A percentile compares a stretch with the other conserved stretches of the same genome.
These are phyloP conservation scores for Hippocampus mohnikei DNA, from an alignment of 2,113 vertebrate species.

Conservation along the genomic window DNA sequence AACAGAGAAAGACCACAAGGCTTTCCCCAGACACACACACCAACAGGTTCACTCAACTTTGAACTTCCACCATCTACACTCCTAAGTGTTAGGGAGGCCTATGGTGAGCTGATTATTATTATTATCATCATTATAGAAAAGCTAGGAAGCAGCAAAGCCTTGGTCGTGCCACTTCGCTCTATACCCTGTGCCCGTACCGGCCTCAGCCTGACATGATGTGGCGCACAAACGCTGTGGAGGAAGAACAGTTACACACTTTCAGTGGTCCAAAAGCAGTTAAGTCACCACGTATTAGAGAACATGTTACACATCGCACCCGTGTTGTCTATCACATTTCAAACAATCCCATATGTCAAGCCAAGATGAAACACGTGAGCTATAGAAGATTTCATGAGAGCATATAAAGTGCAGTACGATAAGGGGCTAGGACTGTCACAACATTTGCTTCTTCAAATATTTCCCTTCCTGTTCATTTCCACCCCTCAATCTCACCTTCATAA, in stretches of 20 bases:
- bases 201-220: conserved; percentile 76
- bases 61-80: conserved; percentile 13
- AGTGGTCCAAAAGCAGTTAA: conserved; percentile 18
- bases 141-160: conserved; percentile 48
- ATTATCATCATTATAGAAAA: not conserved
- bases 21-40: conserved; percentile 33
- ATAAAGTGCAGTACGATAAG: not conserved
- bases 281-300: conserved; percentile 3
- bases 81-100: conserved; percentile 23
- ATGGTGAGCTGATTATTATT: conserved; percentile 11
- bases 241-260: conserved; percentile 63
- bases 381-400: not conserved
- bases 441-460: not conserved
- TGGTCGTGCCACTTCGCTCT: conserved; percentile 46
- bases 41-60: conserved; percentile 29
- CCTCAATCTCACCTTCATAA: conserved; percentile 83
- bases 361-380: not conserved
- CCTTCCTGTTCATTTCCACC: not conserved
- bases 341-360: not conserved
- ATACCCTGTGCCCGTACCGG: conserved; percentile 60
- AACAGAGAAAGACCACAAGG: conserved; percentile 51
- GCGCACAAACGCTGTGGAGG: conserved; percentile 71
- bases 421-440: not conserved
- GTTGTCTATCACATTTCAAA: not conserved
- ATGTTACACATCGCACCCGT: not conserved